These are phyloP conservation scores for Ophioninae sp. DNA, from an alignment of 2,888 invertebrate genomes.

Conservation along the genomic window DNA sequence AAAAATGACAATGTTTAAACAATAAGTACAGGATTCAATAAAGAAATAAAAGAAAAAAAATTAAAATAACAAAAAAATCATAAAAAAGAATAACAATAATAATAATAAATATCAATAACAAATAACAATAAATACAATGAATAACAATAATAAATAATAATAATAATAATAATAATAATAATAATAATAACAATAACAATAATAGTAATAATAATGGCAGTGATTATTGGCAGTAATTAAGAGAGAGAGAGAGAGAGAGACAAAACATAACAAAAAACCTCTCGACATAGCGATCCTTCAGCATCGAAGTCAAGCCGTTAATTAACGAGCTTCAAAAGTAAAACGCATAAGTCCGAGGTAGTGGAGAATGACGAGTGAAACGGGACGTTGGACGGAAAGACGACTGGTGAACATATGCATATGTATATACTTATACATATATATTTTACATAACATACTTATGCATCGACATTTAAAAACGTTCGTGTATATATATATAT, in stretches of 20 bases:
- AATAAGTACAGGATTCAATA: no score
- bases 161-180: no score
- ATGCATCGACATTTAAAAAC: slow-evolving; percentile 1
- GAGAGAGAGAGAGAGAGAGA: slow-evolving; percentile 23
- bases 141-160: no score
- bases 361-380: slow-evolving; percentile 63
- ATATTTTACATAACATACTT: slow-evolving; percentile 8
- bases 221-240: no score
- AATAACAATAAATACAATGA: no score
- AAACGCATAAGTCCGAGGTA: slow-evolving; percentile 68
- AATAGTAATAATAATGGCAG: no score
- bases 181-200: no score
- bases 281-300: slow-evolving; percentile 39
- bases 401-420: slow-evolving; percentile 45
- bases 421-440: slow-evolving; percentile 5
- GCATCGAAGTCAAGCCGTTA: slow-evolving; percentile 71
- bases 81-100: no score
- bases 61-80: no score
- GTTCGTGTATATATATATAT: slow-evolving; percentile 2
- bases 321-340: slow-evolving; percentile 78
- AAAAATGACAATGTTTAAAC: no score
- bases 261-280: slow-evolving; percentile 44
- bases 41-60: no score
- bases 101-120: no score
- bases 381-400: slow-evolving; percentile 68